Percentiles rank a stretch among this genome's conserved stretches.
These are phyloP conservation scores for Psittacula cyanocephala DNA, from an alignment of 2,113 vertebrate species.

Conservation along the genomic window DNA sequence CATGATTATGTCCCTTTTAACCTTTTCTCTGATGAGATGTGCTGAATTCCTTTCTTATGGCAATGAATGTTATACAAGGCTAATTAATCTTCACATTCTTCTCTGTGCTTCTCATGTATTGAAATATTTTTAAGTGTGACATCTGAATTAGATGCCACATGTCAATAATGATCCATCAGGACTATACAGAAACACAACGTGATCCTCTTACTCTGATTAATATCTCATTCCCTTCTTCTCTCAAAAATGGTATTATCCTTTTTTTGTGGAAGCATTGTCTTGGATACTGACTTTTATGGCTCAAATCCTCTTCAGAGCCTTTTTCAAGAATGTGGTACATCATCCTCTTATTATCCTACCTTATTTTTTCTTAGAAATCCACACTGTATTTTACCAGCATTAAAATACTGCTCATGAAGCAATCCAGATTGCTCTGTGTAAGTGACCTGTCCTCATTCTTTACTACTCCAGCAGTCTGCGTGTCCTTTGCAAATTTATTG, in stretches of 20 bases:
- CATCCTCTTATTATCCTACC: not conserved
- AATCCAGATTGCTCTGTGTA: constrained; percentile 19
- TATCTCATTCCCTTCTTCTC: not conserved
- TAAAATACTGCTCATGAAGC: constrained; percentile 29
- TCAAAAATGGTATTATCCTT: not conserved
- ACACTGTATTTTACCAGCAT: not conserved
- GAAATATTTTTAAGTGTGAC: constrained; percentile 8
- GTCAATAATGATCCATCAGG: constrained; percentile 4
- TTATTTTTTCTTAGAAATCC: constrained; percentile 7
- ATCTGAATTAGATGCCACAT: not conserved
- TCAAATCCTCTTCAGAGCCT: not conserved
- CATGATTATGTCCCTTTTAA: constrained; percentile 58
- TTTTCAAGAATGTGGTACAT: not conserved
- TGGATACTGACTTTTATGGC: not conserved
- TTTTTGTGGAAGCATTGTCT: not conserved
- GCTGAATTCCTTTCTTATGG: constrained; percentile 51
- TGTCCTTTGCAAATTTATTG: constrained; percentile 50
- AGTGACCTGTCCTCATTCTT: constrained; percentile 47
- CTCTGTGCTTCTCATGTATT: not conserved
- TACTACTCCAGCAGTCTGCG: constrained; percentile 6
- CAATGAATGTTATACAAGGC: not conserved
- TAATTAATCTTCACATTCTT: not conserved
- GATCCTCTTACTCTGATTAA: not conserved
- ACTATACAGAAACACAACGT: not conserved
- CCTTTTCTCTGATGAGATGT: constrained; percentile 52